Conservation (phyloP, 2,888 invertebrate genomes). For the Stenodema calcarata region DNA sequence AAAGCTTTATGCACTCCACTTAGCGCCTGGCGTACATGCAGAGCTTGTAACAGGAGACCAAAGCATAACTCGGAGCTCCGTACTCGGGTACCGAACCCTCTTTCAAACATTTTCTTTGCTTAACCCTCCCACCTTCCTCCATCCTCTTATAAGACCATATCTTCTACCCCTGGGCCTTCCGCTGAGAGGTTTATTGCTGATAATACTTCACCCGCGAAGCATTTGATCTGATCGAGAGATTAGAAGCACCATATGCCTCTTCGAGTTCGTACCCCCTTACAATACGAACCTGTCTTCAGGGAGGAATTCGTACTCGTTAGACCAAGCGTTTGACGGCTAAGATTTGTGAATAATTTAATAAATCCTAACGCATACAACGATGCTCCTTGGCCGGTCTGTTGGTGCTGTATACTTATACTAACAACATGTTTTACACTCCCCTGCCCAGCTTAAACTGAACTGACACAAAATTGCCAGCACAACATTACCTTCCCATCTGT, state of each 20-base stretch:
- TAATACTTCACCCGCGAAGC: slow-evolving; percentile 43
- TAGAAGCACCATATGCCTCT: slow-evolving; percentile 28
- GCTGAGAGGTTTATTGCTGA: slow-evolving; percentile 47
- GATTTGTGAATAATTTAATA: background rate
- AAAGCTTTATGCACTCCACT: slow-evolving; percentile 48
- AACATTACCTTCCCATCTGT: too few species aligned
- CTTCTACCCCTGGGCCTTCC: slow-evolving; percentile 23
- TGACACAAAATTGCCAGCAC: too few species aligned
- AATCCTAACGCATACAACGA: too few species aligned
- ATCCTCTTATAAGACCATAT: slow-evolving; percentile 32
- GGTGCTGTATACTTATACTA: too few species aligned
- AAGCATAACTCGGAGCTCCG: slow-evolving; percentile 36
- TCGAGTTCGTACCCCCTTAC: slow-evolving; percentile 4
- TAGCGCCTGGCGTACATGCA: slow-evolving; percentile 42
- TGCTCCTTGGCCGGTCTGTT: too few species aligned
- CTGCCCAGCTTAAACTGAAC: too few species aligned
- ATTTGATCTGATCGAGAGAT: slow-evolving; percentile 43
- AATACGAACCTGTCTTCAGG: background rate
- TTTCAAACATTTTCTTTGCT: slow-evolving; percentile 31
- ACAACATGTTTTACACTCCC: too few species aligned
- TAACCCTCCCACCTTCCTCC: background rate
- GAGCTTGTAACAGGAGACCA: slow-evolving; percentile 42
- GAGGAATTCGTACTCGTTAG: slow-evolving; percentile 29
- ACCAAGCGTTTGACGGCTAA: background rate
- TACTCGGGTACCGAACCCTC: background rate